phyloP scores from a whole-genome alignment of 2,797 vertebrate species.

The Neopelma chrysocephalum region DNA sequence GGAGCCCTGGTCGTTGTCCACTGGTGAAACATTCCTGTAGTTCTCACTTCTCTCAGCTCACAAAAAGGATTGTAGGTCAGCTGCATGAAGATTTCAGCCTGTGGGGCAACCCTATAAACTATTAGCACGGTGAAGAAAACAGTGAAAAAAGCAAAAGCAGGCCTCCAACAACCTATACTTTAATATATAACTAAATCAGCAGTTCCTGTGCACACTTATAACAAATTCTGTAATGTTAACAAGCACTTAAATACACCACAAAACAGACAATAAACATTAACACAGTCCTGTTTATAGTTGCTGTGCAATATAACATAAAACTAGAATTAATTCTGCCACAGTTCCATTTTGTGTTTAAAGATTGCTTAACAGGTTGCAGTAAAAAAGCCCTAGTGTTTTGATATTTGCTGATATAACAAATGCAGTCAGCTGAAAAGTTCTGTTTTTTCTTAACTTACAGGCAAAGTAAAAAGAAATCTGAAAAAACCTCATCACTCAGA shows the following conservation, averaged over 20 bases:
- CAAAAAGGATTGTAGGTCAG: neutral
- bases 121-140: neutral
- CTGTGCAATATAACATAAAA: neutral
- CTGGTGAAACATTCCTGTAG: neutral
- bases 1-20: neutral
- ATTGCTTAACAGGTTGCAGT: neutral
- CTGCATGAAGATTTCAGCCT: neutral
- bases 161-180: neutral
- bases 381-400: neutral
- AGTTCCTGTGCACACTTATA: neutral
- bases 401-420: neutral
- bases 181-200: neutral
- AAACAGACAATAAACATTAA: neutral
- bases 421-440: neutral
- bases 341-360: neutral
- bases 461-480: neutral
- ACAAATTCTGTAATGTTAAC: neutral
- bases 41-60: neutral
- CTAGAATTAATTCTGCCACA: neutral
- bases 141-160: neutral
- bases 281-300: neutral
- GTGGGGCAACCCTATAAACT: neutral
- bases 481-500: neutral
- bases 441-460: neutral
- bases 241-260: neutral